Base-by-base conservation (phyloP, 2,113 vertebrate genomes). In the Triplophysa tibetana region DNA sequence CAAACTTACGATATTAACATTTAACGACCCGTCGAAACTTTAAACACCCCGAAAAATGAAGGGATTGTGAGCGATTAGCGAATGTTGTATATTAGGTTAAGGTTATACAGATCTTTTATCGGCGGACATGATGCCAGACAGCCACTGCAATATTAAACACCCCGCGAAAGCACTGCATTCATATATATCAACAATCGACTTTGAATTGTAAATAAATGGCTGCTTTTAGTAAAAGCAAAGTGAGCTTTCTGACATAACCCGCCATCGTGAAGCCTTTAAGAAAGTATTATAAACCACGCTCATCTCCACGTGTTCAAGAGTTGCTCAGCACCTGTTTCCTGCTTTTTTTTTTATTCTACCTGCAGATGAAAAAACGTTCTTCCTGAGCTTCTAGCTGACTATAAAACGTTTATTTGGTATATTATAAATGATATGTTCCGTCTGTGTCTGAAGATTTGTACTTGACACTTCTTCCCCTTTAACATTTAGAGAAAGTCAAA, bases 401-500 rank as follows among this genome's bases (percentile, higher is more conserved):
- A 21, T 10, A 21, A 58, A 58, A 43, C 43, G 14, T 58, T 9
- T 14, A 43, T 1, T 8, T 45, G 23, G 23, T 52, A 7, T 48
- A 16, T 68, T 45, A 45, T 52, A 16, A 52, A 52, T 52, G 50
- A 52, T 52, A 52, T 19, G 14, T 70, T 79, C 19, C 8, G 3
- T 21, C 21, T 82, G 4, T 24, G 16, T 63, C 26, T 16, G 38
- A 73, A 23, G 17, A 43, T 79, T 33, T n/a, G 11, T 24, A 14
- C 56, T 75, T 85, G 26, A 62, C 19, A 24, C 7, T 79, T 1
- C 72, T n/a, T 61, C 11, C 60, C 16, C 0, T 2, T 41, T 62
- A 66, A 10, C 65, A 7, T 81, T n/a, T 89, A 98, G 96, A 95
- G 96, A 75, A 98, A 98, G 81, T 98, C 96, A 0, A 96, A 94